Percentiles rank a stretch among this genome's conserved stretches.
phyloP scores from a whole-genome alignment of 2,888 invertebrate species.

The Cantharis flavilabris region DNA sequence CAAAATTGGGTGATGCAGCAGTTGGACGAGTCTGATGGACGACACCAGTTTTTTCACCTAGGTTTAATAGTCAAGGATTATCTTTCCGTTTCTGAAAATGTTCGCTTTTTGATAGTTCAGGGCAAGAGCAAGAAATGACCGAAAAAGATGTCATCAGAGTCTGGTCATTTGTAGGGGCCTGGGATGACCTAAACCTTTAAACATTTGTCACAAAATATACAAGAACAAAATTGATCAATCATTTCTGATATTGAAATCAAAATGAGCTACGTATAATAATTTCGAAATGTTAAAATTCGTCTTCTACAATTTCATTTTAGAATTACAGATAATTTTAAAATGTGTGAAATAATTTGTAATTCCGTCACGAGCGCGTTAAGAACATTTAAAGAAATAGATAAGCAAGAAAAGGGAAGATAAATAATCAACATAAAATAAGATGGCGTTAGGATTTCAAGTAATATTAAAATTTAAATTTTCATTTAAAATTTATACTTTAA shows the following conservation, averaged over 20 bases:
- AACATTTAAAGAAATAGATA: background rate
- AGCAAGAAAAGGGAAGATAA: background rate
- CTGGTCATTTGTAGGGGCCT: constrained; percentile 37
- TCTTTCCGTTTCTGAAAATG: constrained; percentile 38
- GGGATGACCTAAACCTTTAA: constrained; percentile 25
- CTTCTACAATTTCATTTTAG: background rate
- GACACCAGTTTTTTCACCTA: constrained; percentile 17
- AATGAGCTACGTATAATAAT: background rate
- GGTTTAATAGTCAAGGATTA: constrained; percentile 40
- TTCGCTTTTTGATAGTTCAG: constrained; percentile 42
- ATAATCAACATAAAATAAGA: background rate
- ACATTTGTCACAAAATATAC: constrained; percentile 19
- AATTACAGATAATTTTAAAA: background rate
- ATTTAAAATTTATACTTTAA: background rate
- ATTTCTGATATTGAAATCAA: background rate
- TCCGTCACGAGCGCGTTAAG: background rate
- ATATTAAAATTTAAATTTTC: background rate
- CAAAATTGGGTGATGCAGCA: constrained; percentile 14
- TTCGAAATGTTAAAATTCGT: background rate
- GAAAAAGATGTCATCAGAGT: constrained; percentile 43
- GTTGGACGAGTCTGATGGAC: constrained; percentile 24
- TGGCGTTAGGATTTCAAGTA: background rate
- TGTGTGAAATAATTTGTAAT: background rate
- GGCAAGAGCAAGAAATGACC: constrained; percentile 35
- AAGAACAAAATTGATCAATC: constrained; percentile 8